Evolutionary conservation across 1,140 invertebrate species (phyloP), one percentile per base, ranked within the genome.

Genomic region (Cepaea nemoralis): DNA sequence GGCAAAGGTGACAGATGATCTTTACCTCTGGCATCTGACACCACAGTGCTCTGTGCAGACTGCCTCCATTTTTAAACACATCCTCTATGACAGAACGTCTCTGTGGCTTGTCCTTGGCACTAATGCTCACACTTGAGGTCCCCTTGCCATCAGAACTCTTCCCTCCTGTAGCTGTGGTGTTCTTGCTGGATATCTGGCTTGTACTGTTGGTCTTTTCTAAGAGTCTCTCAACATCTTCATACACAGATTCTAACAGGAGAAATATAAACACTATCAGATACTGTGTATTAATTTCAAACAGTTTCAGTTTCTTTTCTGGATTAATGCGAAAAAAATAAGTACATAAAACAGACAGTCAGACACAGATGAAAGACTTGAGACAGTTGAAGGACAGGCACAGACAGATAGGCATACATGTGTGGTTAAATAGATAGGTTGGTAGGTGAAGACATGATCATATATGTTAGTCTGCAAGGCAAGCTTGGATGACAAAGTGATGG

Each of bases 21-120:
- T n/a, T 45, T 42, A 98, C 96, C 92, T 97, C 96, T 0, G 96
- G 96, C 78, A 98, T 95, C 92, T 99, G 96, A 91, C 96, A 97
- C 97, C 97, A 99, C 0, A 99, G 92, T 0, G 96, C 96, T 85
- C 97, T 59, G 12, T 89, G 82, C 1, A 88, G 83, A 5, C 84
- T 85, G 19, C 88, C 88, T 37, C 84, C 86, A 42, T 86, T 86
- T n/a, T 86, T 85, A 63, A 88, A 82, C 12, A 85, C 81, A 35
- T 85, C 84, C 59, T 82, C 69, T 66, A 85, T 85, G 67, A 82
- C 75, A 35, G 81, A 83, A 2, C 81, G 77, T 66, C 79, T 76
- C 24, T 82, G 81, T 39, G 84, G 81, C 24, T 59, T 77, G 69
- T 82, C 81, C 27, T 74, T 48, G 16, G 77, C 35, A 50, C 50